Conservation (phyloP, 2,888 invertebrate genomes). For the Eudasyphora cyanicolor region DNA sequence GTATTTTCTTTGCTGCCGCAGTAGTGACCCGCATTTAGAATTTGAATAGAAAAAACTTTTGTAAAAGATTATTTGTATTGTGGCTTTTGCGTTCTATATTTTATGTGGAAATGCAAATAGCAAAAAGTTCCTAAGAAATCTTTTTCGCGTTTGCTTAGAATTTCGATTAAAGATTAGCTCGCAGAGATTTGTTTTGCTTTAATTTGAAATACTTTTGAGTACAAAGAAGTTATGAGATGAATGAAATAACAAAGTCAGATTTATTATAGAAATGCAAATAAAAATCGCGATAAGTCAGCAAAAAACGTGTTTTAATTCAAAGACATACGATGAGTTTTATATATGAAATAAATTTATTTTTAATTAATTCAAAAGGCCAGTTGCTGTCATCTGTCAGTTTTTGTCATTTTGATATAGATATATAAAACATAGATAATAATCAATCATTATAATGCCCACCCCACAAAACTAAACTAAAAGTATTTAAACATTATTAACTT, state of each 20-base stretch:
- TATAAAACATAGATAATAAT: too few relatives aligned
- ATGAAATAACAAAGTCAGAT: not conserved
- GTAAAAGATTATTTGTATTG: too few relatives aligned
- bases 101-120: not conserved
- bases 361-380: not conserved
- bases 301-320: not conserved
- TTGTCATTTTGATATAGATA: not conserved
- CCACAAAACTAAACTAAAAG: not conserved
- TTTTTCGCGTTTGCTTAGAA: conserved; percentile 14
- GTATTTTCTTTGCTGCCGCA: not conserved
- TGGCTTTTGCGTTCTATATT: not conserved
- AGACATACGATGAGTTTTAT: not conserved
- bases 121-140: not conserved
- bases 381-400: too few relatives aligned
- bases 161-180: conserved; percentile 31
- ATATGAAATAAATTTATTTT: not conserved
- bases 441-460: not conserved
- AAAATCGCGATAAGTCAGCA: not conserved
- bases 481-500: not conserved
- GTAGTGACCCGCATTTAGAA: not conserved
- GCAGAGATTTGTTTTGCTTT: not conserved
- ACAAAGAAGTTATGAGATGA: too few relatives aligned
- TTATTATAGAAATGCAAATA: not conserved
- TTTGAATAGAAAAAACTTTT: not conserved
- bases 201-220: not conserved